These are phyloP conservation scores for Caenorhabditis drosophilae DNA, from an alignment of 2,888 invertebrate genomes.

Conservation along the genomic window DNA sequence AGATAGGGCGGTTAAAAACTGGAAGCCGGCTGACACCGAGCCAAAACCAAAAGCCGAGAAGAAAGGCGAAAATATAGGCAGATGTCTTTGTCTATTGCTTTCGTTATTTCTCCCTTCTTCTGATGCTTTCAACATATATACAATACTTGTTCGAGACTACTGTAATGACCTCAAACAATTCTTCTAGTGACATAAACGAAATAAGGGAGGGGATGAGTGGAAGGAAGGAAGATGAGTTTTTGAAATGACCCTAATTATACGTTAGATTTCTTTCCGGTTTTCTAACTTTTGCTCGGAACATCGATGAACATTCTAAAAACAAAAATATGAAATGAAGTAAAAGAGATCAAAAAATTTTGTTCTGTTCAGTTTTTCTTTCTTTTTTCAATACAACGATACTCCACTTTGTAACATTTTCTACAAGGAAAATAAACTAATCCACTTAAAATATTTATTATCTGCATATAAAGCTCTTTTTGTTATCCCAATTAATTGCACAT, in stretches of 20 bases:
- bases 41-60: constrained; percentile 27
- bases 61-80: constrained; percentile 22
- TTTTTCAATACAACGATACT: too few relatives aligned
- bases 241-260: constrained; percentile 34
- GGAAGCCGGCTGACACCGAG: too few relatives aligned
- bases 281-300: too few relatives aligned
- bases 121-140: constrained; percentile 2
- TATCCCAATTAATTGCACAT: too few relatives aligned
- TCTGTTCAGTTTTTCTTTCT: too few relatives aligned
- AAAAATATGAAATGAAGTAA: too few relatives aligned
- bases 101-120: not conserved
- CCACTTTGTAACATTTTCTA: too few relatives aligned
- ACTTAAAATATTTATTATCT: too few relatives aligned
- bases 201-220: constrained; percentile 4
- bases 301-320: not conserved
- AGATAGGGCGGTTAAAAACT: too few relatives aligned
- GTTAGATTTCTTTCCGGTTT: constrained; percentile 12
- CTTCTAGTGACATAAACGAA: not conserved
- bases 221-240: not conserved
- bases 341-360: too few relatives aligned
- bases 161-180: constrained; percentile 26
- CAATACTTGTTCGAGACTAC: constrained; percentile 29
- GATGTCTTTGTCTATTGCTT: constrained; percentile 7
- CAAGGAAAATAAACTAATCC: too few relatives aligned
- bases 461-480: too few relatives aligned